Evolutionary conservation across 2,113 vertebrate genomes (phyloP), one percentile per base, ranked within the genome.

Genomic region (Promerops cafer): DNA sequence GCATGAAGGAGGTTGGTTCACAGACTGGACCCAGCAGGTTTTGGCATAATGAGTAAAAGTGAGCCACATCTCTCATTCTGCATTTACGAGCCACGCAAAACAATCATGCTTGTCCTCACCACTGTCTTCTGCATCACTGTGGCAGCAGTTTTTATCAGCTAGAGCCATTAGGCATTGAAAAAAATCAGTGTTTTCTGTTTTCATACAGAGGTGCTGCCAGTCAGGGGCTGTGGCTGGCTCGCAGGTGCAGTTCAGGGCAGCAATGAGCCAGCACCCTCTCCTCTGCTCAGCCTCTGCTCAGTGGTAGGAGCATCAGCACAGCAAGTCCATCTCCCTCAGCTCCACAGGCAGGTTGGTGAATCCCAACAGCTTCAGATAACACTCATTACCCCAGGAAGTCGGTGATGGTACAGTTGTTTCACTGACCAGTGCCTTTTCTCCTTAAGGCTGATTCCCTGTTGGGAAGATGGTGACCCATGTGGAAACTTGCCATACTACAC

Each of bases 251-350:
- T 3, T 70, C 26, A 11, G 50, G 33, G 54, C 64, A 81, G 44
- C 47, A 28, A 2, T 13, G 24, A 80, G 8, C 28, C 9, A 8
- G 35, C 40, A 75, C 5, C 23, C 0, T 0, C 56, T 24, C 33
- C 37, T 52, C 60, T 82, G 45, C 65, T 75, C 54, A 61, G 56
- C 50, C n/a, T 23, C 26, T 52, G 23, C 65, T 45, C 28, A 0
- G 0, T 53, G 26, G 18, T 10, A 14, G 52, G 18, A 70, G 70
- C 45, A 75, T 11, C 60, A 44, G 31, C 4, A 2, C 24, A 52
- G 27, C 45, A 42, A 75, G 12, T 16, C 31, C 27, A 7, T 13
- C 50, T 49, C 35, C 20, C 54, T 37, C 45, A 61, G 64, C 70
- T 47, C 30, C 61, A 42, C 7, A n/a, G 61, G 24, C 21, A 61